Base-by-base conservation (phyloP, 2,888 invertebrate genomes). In the Beris morrisii region DNA sequence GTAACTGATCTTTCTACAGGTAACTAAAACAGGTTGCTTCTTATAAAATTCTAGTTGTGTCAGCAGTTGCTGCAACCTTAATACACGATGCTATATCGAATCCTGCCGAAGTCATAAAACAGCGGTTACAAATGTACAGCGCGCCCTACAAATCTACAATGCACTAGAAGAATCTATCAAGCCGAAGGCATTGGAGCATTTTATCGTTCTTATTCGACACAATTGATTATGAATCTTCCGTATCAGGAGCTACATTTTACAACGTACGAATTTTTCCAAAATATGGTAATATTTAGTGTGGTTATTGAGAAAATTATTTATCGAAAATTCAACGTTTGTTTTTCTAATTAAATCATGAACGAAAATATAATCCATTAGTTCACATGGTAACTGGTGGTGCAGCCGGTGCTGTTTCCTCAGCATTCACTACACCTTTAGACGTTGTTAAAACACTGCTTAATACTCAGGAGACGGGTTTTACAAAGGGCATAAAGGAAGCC, bases 81-180 rank as follows among this genome's bases (percentile, higher is more conserved):
- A 85, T 98, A 69, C 99, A 99, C 82, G 99, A 99, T 83, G 95
- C 93, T 66, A 90, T 99, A 69, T 99, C 99, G 89, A 98, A 96
- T 82, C 99, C 99, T 64, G 93, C 97, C 68, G 99, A 99, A 86
- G 93, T 98, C 79, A 92, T 99, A 70, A 99, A 99, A 83, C 99
- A 99, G 83, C 88, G 99, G 73, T 87, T 99, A 86, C 99, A 99
- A 86, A 96, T 99, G 93, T 89, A 91, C 81, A 91, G 93, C 82
- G 97, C 96, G 66, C 96, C 96, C 54, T 98, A 97, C 84, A 90
- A 88, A 81, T 89, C 91, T 90, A 74, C 88, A 90, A 75, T 98
- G 98, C 84, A 86, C 92, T 76, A 82, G 85, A 69, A 87, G 87
- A 76, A 84, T 95, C 70, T 93, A 92, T 81, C 84, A 85, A 73